A percentile compares a stretch with the other conserved stretches of the same genome.
These are phyloP conservation scores for Sebastolobus altivelis DNA, from an alignment of 2,797 vertebrate genomes.

Conservation along the genomic window DNA sequence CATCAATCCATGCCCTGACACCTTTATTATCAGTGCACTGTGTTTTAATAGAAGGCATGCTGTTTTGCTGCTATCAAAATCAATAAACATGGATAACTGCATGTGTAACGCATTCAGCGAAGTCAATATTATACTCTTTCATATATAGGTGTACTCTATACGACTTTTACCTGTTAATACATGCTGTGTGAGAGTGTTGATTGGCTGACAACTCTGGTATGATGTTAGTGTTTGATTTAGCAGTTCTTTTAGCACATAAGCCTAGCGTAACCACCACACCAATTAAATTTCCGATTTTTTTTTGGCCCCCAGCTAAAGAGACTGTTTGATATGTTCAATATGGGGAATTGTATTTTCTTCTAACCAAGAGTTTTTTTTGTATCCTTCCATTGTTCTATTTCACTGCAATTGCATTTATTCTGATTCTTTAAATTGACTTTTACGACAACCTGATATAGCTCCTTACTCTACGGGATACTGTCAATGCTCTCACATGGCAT, in stretches of 20 bases:
- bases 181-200: not conserved
- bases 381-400: not conserved
- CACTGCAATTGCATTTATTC: not conserved
- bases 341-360: not conserved
- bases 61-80: not conserved
- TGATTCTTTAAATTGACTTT: not conserved
- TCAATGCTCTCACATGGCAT: not conserved
- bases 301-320: not conserved
- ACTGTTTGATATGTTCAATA: not conserved
- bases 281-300: not conserved
- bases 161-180: not conserved
- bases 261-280: not conserved
- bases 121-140: not conserved
- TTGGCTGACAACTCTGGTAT: not conserved
- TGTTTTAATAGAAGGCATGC: no score
- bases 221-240: not conserved
- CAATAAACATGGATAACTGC: not conserved
- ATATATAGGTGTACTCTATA: not conserved
- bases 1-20: not conserved
- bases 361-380: not conserved
- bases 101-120: no score
- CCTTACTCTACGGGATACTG: not conserved
- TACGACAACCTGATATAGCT: not conserved
- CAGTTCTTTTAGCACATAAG: not conserved
- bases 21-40: not conserved